phyloP scores from a whole-genome alignment of 1,140 invertebrate genomes.

The Drosophila pseudoananassae region DNA sequence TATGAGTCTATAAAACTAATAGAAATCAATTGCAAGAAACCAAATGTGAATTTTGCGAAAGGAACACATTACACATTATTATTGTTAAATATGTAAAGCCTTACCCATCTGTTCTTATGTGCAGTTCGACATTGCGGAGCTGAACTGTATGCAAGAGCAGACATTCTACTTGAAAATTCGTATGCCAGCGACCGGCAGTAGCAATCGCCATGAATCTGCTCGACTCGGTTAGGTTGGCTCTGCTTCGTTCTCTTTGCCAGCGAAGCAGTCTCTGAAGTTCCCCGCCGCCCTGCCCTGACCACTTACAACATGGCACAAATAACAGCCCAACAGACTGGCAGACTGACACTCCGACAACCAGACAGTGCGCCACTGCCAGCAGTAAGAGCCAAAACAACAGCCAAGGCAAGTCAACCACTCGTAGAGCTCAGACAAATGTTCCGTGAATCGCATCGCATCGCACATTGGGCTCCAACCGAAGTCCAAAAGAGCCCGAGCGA shows the following conservation, averaged over 20 bases:
- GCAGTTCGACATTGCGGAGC: constrained; percentile 10
- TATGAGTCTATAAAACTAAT: too few species aligned
- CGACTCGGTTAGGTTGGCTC: constrained; percentile 13
- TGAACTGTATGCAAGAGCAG: constrained; percentile 24
- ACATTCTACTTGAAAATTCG: constrained; percentile 29
- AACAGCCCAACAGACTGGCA: constrained; percentile 13
- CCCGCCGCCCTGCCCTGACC: constrained; percentile 16
- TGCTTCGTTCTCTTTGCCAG: constrained; percentile 26
- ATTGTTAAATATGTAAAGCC: too few species aligned
- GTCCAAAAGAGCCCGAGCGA: constrained; percentile 22
- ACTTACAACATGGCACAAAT: constrained; percentile 36
- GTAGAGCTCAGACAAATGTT: constrained; percentile 60
- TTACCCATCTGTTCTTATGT: too few species aligned
- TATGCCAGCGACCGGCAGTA: constrained; percentile 42
- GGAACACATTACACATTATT: too few species aligned
- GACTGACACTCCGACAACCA: constrained; percentile 17
- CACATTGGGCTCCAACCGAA: constrained; percentile 27
- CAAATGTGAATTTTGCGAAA: too few species aligned
- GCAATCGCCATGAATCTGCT: constrained; percentile 45
- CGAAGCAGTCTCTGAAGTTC: constrained; percentile 31
- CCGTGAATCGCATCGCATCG: constrained; percentile 43
- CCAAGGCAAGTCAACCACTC: constrained; percentile 41
- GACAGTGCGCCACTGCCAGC: constrained; percentile 30
- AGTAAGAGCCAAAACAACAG: constrained; percentile 45
- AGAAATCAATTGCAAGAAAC: too few species aligned